Base-by-base conservation (phyloP, 2,113 vertebrate genomes). In the Herpetotheres cachinnans region DNA sequence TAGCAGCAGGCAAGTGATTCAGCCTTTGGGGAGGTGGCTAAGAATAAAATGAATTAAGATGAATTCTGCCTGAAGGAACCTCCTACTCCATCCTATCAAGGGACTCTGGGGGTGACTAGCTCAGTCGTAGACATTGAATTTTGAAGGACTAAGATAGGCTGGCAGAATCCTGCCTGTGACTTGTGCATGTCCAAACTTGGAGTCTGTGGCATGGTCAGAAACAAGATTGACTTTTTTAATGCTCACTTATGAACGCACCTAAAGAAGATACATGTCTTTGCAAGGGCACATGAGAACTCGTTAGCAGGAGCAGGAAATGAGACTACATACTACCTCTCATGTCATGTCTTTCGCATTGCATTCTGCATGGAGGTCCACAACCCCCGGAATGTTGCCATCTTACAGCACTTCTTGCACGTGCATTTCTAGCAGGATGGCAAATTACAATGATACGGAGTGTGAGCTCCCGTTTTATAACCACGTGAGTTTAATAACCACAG, bases 401-500 rank as follows among this genome's bases (percentile, higher is more conserved):
- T 69, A 38, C 70, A 54, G 11, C 8, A 22, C 21, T 82, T 85
- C 44, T 76, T 2, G 1, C 10, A 47, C 11, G 7, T 0, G 0
- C 9, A 10, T 52, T 82, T 77, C 42, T 29, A 56, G 14, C 21
- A 81, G 63, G 29, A 29, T 29, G 32, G 34, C 11, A 92, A 89
- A 70, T 42, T 69, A 3, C 46, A 62, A 1, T 40, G 25, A 21
- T 1, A 65, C 0, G 9, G 40, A 49, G 9, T 6, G 6, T 36
- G 36, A 90, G 21, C 38, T 91, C 56, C 17, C 17, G 16, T 46
- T 69, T 89, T 82, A 30, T 34, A n/a, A 34, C 12, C 5, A 11
- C 0, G 0, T n/a, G n/a, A 56, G 6, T 14, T 61, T 61, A 80
- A 56, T 30, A 83, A 47, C 3, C 17, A 40, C 15, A 13, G 13